These are phyloP conservation scores for Phymanthus crucifer DNA, from an alignment of 92 coral and sea anemone genomes.

Conservation along the genomic window DNA sequence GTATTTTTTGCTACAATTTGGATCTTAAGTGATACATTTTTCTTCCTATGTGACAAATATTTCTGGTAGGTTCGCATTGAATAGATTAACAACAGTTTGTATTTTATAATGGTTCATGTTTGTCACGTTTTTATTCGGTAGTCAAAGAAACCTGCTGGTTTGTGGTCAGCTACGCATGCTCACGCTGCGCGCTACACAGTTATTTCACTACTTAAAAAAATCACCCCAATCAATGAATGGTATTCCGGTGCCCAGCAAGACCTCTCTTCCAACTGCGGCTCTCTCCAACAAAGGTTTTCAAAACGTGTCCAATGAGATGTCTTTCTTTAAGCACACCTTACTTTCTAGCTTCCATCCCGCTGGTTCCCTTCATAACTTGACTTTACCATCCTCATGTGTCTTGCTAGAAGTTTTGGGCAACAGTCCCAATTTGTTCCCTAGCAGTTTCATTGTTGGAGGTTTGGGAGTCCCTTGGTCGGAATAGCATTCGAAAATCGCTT, in stretches of 20 bases:
- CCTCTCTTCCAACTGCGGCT: constrained; percentile 25
- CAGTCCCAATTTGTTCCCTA: not conserved
- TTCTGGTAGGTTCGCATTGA: not conserved
- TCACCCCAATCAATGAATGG: constrained; percentile 23
- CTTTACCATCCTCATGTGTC: constrained; percentile 8
- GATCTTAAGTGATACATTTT: not conserved
- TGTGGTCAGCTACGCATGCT: constrained; percentile 40
- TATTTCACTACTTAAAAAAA: constrained; percentile 25
- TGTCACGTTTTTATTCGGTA: not conserved
- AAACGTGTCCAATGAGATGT: constrained; percentile 19
- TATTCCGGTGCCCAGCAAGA: constrained; percentile 41
- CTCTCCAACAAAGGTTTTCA: constrained; percentile 35
- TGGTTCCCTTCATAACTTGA: constrained; percentile 30
- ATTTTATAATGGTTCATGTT: not conserved
- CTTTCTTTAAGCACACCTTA: constrained; percentile 17
- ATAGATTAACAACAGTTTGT: not conserved
- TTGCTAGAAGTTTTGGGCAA: constrained; percentile 14
- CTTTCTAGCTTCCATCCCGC: constrained; percentile 25
- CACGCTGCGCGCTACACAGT: constrained; percentile 37
- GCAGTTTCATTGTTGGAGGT: not conserved
- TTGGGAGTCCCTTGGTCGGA: not conserved
- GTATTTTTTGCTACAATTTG: not conserved
- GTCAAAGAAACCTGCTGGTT: constrained; percentile 4
- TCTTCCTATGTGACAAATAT: not conserved
- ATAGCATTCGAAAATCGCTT: not conserved